phyloP scores from a whole-genome alignment of 1,140 invertebrate genomes.

The Atta texana region DNA sequence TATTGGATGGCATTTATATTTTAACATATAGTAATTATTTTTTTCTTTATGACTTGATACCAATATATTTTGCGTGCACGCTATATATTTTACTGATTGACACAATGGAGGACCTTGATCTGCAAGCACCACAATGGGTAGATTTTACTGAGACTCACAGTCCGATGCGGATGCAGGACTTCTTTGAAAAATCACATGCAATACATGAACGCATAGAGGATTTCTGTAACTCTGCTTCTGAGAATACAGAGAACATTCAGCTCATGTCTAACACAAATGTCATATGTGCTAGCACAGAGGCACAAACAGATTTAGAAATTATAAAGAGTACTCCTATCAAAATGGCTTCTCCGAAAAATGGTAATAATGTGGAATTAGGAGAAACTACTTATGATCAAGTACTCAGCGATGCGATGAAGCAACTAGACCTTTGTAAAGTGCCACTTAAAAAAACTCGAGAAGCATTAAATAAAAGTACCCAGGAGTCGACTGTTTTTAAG shows the following conservation, averaged over 20 bases:
- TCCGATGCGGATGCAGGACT: constrained; percentile 73
- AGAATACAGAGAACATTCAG: not conserved
- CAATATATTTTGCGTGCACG: not conserved
- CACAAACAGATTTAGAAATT: constrained; percentile 69
- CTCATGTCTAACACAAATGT: not conserved
- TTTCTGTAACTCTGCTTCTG: not conserved
- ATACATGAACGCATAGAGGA: constrained; percentile 39
- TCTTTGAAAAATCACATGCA: constrained; percentile 73
- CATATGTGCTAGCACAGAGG: not conserved
- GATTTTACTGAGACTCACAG: constrained; percentile 76
- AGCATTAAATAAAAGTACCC: constrained; percentile 65
- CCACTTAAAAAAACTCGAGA: constrained; percentile 50
- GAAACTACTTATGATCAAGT: constrained; percentile 77
- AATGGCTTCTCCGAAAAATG: constrained; percentile 68
- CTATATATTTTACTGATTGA: not conserved
- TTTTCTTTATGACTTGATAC: constrained; percentile 12
- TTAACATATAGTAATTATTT: not conserved
- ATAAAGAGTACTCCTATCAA: constrained; percentile 71
- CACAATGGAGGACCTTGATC: constrained; percentile 69
- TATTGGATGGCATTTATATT: not conserved
- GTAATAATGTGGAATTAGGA: constrained; percentile 58
- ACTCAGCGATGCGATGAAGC: constrained; percentile 72
- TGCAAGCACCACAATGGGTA: constrained; percentile 80
- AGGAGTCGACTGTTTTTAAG: constrained; percentile 60
- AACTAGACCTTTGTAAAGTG: constrained; percentile 73